Conservation (phyloP, 2,888 invertebrate genomes). For the Malachius bipustulatus region DNA sequence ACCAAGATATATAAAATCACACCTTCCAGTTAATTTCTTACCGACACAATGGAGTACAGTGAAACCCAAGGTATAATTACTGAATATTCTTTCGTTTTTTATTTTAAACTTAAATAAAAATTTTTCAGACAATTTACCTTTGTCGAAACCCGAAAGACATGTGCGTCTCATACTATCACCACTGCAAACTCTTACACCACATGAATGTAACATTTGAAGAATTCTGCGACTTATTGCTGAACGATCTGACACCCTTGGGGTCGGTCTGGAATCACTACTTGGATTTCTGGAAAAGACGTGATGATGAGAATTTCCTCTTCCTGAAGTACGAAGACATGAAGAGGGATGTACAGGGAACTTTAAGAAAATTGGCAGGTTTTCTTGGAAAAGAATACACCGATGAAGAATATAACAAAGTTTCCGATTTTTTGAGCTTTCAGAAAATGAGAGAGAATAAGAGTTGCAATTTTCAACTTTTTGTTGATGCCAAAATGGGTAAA, state of each 20-base stretch:
- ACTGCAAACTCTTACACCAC: constrained; percentile 61
- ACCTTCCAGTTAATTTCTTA: constrained; percentile 59
- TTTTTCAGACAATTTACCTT: constrained; percentile 66
- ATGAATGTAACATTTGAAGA: constrained; percentile 50
- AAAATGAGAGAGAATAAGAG: constrained; percentile 47
- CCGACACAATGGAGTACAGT: constrained; percentile 50
- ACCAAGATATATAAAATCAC: constrained; percentile 64
- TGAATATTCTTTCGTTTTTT: background rate
- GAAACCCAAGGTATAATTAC: constrained; percentile 55
- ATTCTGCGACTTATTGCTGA: constrained; percentile 62
- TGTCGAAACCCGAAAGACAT: constrained; percentile 84
- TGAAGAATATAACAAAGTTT: constrained; percentile 44
- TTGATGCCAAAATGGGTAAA: constrained; percentile 27
- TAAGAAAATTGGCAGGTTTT: constrained; percentile 54
- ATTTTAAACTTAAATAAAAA: too few relatives aligned
- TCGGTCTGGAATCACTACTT: constrained; percentile 51
- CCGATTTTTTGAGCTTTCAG: constrained; percentile 28
- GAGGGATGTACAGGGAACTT: constrained; percentile 48
- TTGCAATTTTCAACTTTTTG: constrained; percentile 41
- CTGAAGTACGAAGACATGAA: constrained; percentile 77
- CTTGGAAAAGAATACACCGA: constrained; percentile 54
- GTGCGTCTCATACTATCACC: constrained; percentile 79
- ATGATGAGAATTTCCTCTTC: constrained; percentile 62
- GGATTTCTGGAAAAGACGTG: constrained; percentile 57
- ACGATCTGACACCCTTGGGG: constrained; percentile 51